Conservation (phyloP, 2,113 vertebrate genomes). For the human region DNA sequence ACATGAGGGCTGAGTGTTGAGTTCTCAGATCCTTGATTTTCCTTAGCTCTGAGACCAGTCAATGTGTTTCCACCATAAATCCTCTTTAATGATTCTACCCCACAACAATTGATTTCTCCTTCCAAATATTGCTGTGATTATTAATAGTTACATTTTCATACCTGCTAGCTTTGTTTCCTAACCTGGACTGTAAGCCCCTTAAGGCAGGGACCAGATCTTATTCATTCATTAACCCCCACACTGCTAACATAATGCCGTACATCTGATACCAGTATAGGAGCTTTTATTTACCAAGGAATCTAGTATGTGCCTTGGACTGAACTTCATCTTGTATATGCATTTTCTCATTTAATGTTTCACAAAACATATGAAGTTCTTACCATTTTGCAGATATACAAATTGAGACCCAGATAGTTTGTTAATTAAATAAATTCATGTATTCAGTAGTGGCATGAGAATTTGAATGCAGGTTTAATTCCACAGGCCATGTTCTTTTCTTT, state of each 20-base stretch:
- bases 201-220: neutral
- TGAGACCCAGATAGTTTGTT: neutral
- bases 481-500: neutral
- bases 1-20: neutral
- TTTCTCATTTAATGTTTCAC: conserved; percentile 9
- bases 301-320: neutral
- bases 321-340: neutral
- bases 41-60: neutral
- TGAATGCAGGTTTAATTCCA: neutral
- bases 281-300: neutral
- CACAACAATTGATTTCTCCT: neutral
- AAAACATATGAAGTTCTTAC: neutral
- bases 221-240: neutral
- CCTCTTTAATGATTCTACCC: neutral
- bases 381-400: neutral
- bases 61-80: neutral
- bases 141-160: neutral
- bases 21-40: neutral
- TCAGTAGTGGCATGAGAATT: neutral
- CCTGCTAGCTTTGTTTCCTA: neutral
- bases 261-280: neutral
- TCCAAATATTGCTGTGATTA: neutral
- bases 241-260: neutral
- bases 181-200: neutral
- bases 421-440: neutral